Evolutionary conservation across 1,140 invertebrate genomes (phyloP), one percentile per base, ranked within the genome.

Genomic region (Euwallacea similis): DNA sequence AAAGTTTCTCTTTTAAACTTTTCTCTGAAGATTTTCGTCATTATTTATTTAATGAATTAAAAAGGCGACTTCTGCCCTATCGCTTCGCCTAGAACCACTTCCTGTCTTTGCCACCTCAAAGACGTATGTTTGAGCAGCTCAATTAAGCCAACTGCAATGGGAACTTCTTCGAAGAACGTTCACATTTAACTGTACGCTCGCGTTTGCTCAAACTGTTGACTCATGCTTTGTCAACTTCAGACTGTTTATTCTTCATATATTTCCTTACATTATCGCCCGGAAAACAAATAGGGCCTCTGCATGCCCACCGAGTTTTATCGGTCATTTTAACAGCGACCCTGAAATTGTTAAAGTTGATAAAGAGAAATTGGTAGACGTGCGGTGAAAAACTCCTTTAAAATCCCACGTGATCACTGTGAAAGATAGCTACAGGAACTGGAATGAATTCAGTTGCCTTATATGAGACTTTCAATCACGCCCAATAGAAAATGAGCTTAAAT

Each of bases 161-260:
- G 42, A 62, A 62, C 60, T 62, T 44, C 60, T 62, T 62, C 9
- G 21, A 15, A 62, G 60, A 62, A 13, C 60, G 15, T 43, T 64
- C 33, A 64, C 46, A 64, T 53, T 64, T 64, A 62, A 62, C 42
- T 62, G 42, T 6, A 41, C 62, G 13, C 9, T 3, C 11, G 10
- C 41, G 62, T 64, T 64, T 64, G 47, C 44, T 33, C 42, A 11
- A 11, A 53, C 8, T 64, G 62, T 64, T 64, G 50, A 47, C 47
- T 64, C 47, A 64, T 64, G 11, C 62, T 33, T 64, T 50, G 47
- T 42, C 46, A 64, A 53, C 62, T 7, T 41, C 7, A 13, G 33
- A 53, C 44, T 64, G 62, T 64, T 64, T 64, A 16, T 44, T 41
- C 43, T 50, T 53, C 43, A 21, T 62, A 62, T 64, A 53, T 64